Evolutionary conservation across 2,888 invertebrate species (phyloP).

Genomic region (Drosophila paramelanica): DNA sequence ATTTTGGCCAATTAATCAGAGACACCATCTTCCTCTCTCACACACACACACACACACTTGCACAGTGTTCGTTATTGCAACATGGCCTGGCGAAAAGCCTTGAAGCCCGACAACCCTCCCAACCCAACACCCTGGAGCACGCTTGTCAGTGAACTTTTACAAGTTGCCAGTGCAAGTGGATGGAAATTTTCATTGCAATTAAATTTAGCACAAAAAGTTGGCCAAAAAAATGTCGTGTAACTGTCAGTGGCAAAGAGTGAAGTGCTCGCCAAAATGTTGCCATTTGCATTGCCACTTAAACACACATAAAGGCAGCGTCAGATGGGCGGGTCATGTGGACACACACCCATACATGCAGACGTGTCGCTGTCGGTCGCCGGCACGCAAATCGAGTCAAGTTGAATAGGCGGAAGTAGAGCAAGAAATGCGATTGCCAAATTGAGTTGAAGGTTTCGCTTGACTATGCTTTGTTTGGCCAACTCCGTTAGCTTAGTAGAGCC

Average conservation of each 20-base stretch:
- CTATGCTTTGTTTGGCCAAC: slow-evolving; percentile 82
- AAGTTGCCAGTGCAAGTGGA: slow-evolving; percentile 60
- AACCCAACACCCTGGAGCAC: slow-evolving; percentile 28
- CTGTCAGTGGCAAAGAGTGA: slow-evolving; percentile 67
- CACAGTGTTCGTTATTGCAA: neutral
- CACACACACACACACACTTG: slow-evolving; percentile 2
- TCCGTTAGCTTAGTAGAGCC: slow-evolving; percentile 60
- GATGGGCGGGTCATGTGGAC: slow-evolving; percentile 18
- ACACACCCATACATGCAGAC: slow-evolving; percentile 18
- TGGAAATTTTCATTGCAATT: slow-evolving; percentile 77
- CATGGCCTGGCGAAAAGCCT: slow-evolving; percentile 8
- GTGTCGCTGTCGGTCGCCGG: slow-evolving; percentile 61
- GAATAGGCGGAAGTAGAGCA: slow-evolving; percentile 82
- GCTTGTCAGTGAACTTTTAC: slow-evolving; percentile 62
- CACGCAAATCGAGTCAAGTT: slow-evolving; percentile 81
- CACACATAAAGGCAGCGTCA: slow-evolving; percentile 69
- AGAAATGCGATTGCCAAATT: slow-evolving; percentile 81
- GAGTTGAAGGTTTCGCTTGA: slow-evolving; percentile 81
- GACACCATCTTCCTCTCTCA: slow-evolving; percentile 31
- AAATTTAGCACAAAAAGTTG: slow-evolving; percentile 72
- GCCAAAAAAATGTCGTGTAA: slow-evolving; percentile 66
- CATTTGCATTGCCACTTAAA: slow-evolving; percentile 81
- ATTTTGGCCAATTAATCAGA: slow-evolving; percentile 73
- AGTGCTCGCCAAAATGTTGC: slow-evolving; percentile 77
- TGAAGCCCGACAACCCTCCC: slow-evolving; percentile 2